Conservation (phyloP, 2,797 vertebrate species). For the Bufotes viridis region DNA sequence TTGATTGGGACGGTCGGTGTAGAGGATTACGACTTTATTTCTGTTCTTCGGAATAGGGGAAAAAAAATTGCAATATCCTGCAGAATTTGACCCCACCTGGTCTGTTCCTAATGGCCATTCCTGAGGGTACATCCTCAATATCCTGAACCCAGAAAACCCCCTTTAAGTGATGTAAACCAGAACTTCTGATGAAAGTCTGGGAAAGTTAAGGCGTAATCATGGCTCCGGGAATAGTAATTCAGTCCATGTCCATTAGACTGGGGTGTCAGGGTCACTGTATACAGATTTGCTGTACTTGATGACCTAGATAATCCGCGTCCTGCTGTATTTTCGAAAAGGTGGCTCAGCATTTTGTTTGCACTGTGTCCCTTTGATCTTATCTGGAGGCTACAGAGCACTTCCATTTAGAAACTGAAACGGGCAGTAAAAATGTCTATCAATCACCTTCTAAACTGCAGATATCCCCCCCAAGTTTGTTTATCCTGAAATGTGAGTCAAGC, state of each 20-base stretch:
- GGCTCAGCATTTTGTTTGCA: neutral
- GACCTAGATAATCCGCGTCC: neutral
- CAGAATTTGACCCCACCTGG: too few species aligned
- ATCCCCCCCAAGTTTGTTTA: constrained; percentile 20
- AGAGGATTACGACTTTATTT: too few species aligned
- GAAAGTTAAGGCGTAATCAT: neutral
- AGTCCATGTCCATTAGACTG: neutral
- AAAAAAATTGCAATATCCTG: too few species aligned
- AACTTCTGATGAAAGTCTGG: too few species aligned
- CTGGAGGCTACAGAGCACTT: neutral
- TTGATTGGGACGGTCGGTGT: too few species aligned
- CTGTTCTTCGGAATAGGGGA: too few species aligned
- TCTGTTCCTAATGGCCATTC: too few species aligned
- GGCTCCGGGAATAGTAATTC: neutral
- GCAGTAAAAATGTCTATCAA: neutral
- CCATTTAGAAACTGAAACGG: neutral
- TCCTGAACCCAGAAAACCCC: too few species aligned
- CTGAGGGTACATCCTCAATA: too few species aligned
- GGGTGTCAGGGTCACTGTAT: neutral
- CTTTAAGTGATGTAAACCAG: too few species aligned
- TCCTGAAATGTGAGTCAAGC: constrained; percentile 15
- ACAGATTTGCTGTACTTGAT: neutral
- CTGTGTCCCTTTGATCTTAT: constrained; percentile 7
- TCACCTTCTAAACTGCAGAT: constrained; percentile 6
- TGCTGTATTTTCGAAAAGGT: neutral